Conservation (phyloP, 35 echinoderm and acorn worm genomes). For the Amphiura filiformis region DNA sequence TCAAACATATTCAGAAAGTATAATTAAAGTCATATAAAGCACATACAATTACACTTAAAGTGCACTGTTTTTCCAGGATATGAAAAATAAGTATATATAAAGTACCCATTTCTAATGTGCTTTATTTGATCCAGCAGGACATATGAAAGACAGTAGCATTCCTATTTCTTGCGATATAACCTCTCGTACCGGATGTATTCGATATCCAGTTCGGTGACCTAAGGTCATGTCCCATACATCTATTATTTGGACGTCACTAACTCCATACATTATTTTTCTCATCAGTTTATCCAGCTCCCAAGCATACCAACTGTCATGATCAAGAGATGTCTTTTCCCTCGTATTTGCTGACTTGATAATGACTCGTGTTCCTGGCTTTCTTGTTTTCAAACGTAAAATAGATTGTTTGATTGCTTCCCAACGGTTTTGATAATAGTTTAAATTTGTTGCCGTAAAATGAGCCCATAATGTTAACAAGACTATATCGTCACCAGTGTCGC, state of each 20-base stretch:
- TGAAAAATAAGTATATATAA: no score
- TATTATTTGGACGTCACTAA: conserved; percentile 12
- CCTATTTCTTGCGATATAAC: conserved; percentile 40
- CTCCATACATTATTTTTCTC: conserved; percentile 9
- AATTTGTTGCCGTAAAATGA: conserved; percentile 41
- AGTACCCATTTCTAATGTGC: no score
- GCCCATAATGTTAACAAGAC: conserved; percentile 35
- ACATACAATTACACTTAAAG: no score
- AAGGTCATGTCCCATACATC: conserved; percentile 56
- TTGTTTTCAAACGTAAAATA: background rate
- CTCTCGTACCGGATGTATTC: conserved; percentile 5
- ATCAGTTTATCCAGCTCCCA: conserved; percentile 38
- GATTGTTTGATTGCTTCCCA: background rate
- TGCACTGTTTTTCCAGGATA: no score
- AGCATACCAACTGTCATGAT: conserved; percentile 17
- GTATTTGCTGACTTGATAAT: conserved; percentile 40
- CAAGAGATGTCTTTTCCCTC: background rate
- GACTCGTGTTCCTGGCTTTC: conserved; percentile 7
- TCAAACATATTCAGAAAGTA: no score
- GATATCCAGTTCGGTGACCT: conserved; percentile 2
- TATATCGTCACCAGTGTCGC: background rate
- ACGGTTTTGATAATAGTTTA: conserved; percentile 26
- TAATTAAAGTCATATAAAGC: no score
- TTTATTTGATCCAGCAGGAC: no score
- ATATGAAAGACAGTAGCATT: conserved; percentile 24